Base-by-base conservation (phyloP, 1,140 invertebrate species). In the Heliconius hermathena region DNA sequence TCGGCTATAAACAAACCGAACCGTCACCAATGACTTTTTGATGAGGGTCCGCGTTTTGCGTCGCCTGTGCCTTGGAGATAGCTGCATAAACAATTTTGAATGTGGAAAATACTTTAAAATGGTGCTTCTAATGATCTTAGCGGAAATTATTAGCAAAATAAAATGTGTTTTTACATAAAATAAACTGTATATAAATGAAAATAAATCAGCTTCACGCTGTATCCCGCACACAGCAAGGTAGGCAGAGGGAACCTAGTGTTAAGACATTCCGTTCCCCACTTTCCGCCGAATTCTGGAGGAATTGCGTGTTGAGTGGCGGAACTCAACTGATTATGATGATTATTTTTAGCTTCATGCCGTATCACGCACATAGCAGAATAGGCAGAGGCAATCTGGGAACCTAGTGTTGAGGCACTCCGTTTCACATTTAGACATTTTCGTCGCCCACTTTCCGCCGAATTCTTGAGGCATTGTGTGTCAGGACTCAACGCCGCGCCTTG, bases 21-120 rank as follows among this genome's bases (percentile, higher is more conserved):
- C 54, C 71, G 33, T 36, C 71, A 77, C 70, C 54, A 77, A 81
- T 77, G 79, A 49, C 29, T 77, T 81, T 81, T 81, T 81, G 79
- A 81, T 81, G 79, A 81, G 71, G 71, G 75, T 77, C 72, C 72
- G 41, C 41, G 33, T 74, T 81, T 70, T 46, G 72, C 46, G 33
- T 66, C 71, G 72, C 76, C 76, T 74, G 75, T 49, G 66, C 41
- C 33, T 36, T 26, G n/a, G 46, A 79, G 78, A 80, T 80, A 80
- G 66, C 60, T 46, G 3, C 57, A 20, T 75, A 66, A 36, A 70
- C 41, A 71, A 76, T 70, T 66, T 16, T 75, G 26, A 74, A 74
- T 29, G 54, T 22, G 33, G n/a, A 22, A 66, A 33, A 33, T 26
- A 38, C 36, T 60, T 75, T 75, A 66, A 60, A 75, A 66, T 75